Base-by-base conservation (phyloP, 2,888 invertebrate species). In the Zeuzera pyrina region DNA sequence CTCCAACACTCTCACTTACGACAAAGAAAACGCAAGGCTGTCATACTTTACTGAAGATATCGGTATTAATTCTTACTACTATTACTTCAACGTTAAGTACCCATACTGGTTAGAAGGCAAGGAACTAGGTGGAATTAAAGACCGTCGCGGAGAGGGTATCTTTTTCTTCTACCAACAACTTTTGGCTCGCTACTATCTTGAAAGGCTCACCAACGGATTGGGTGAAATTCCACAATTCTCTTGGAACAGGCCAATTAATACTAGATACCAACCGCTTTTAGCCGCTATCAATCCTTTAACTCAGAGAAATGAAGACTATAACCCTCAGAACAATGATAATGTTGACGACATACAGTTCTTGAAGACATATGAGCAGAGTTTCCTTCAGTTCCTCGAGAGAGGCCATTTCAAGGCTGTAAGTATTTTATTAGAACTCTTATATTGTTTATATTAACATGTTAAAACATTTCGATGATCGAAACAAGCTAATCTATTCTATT, bases 1-100 rank as follows among this genome's bases (percentile, higher is more conserved):
- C 47, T 87, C 87, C 8, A 85, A 79, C 45, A 52, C 79, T 21
- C 53, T 57, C 22, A 62, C 74, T 44, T 85, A 84, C 51, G 79
- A 74, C 43, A 85, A 87, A 44, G 55, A 77, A 2, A 89, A 91
- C 47, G 81, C 85, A 49, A 85, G 79, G 36, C 46, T 91, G 34
- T 77, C 87, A 22, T 91, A 91, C 68, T 89, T 90, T 68, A 88
- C 87, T 16, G 90, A 91, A 55, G 91, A 91, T 52, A 74, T 91
- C 44, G 90, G 88, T 36, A 69, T 89, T 50, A 91, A 89, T 65
- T 55, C 85, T 0, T 89, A 83, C 67, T 90, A 91, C 73, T 87
- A 85, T 65, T 88, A 85, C 64, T 85, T 87, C 72, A 86, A 89
- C 51, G 57, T 83, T 39, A 83, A 86, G 35, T 84, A 83, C 52